Evolutionary conservation across 2,888 invertebrate species (phyloP).

Genomic region (Palloptera scutellata): DNA sequence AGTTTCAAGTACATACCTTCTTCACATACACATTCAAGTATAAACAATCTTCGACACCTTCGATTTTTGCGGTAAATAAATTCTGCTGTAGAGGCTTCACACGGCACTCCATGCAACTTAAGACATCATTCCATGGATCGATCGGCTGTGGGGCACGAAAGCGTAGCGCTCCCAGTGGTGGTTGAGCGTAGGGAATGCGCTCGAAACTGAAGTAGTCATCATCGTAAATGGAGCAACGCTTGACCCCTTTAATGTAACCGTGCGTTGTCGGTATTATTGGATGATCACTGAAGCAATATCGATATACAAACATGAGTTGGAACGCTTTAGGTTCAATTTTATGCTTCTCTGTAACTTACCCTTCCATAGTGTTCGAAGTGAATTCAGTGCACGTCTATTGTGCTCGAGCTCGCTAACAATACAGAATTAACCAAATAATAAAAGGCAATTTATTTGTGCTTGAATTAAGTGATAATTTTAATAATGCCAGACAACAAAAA

Average conservation of each 20-base stretch:
- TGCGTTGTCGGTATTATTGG: conserved; percentile 26
- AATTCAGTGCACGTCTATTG: too few relatives aligned
- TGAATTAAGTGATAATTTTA: background rate
- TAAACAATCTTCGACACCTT: conserved; percentile 67
- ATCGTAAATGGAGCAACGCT: conserved; percentile 38
- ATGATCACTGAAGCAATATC: background rate
- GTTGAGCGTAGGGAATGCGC: conserved; percentile 60
- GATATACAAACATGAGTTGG: too few relatives aligned
- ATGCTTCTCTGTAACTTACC: background rate
- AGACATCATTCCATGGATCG: conserved; percentile 61
- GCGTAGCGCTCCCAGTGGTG: conserved; percentile 56
- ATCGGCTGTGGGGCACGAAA: conserved; percentile 63
- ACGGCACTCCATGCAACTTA: conserved; percentile 60
- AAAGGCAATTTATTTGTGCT: background rate
- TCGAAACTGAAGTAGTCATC: conserved; percentile 57
- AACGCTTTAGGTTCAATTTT: too few relatives aligned
- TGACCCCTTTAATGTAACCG: conserved; percentile 44
- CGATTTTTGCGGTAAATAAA: conserved; percentile 47
- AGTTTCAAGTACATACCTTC: conserved; percentile 40
- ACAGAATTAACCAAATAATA: background rate
- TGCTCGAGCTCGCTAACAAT: too few relatives aligned
- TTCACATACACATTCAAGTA: conserved; percentile 65
- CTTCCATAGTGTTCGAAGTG: background rate
- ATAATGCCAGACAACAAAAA: background rate
- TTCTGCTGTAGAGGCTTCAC: conserved; percentile 57